Evolutionary conservation across 2,797 vertebrate genomes (phyloP).

Genomic region (Urophycis tenuis): DNA sequence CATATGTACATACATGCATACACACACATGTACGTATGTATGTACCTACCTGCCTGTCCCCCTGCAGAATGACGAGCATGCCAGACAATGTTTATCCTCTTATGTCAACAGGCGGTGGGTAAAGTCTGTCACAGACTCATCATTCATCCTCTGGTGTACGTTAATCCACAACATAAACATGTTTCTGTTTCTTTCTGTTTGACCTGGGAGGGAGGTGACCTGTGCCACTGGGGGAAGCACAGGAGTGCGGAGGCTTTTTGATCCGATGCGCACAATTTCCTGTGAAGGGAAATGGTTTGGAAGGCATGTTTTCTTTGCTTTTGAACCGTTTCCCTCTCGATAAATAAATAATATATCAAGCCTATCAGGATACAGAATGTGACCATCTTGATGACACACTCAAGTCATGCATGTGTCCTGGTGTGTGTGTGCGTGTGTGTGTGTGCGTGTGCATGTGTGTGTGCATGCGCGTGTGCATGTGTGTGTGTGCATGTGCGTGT

Average conservation of each 20-base stretch:
- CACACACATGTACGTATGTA: neutral
- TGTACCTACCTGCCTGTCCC: neutral
- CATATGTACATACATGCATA: too few species aligned
- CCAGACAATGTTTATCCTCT: neutral
- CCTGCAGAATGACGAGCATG: neutral
- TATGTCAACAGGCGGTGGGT: neutral
- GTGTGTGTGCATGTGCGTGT: neutral
- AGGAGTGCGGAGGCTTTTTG: slow-evolving; percentile 51
- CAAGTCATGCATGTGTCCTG: slow-evolving; percentile 10
- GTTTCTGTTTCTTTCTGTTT: neutral
- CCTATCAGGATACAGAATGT: slow-evolving; percentile 18
- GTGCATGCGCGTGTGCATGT: neutral
- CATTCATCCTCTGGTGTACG: neutral
- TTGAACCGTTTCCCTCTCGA: slow-evolving; percentile 34
- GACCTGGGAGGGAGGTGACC: slow-evolving; percentile 31
- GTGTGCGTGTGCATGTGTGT: neutral
- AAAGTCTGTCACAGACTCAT: neutral
- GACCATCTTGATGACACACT: slow-evolving; percentile 13
- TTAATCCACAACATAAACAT: neutral
- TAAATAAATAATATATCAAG: slow-evolving; percentile 34
- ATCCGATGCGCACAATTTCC: slow-evolving; percentile 66
- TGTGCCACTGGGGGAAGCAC: slow-evolving; percentile 45
- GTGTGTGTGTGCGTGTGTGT: neutral
- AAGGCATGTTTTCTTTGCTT: slow-evolving; percentile 14
- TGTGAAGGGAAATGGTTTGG: slow-evolving; percentile 51